A percentile compares a stretch with the other conserved stretches of the same genome.
Evolutionary conservation across 2,888 invertebrate species (phyloP).

Genomic region (Tenthredo mesomela): DNA sequence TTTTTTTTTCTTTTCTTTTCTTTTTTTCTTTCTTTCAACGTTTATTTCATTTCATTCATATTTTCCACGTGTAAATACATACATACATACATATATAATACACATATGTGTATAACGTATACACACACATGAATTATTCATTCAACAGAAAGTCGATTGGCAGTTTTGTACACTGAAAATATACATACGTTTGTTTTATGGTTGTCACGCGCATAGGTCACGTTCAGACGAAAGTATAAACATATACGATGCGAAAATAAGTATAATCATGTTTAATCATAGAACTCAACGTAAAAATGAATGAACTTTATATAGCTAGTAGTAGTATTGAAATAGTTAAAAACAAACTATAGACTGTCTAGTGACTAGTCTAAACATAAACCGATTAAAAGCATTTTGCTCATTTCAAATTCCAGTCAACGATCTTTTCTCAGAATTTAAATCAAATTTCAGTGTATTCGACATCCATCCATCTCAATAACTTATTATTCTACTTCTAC

Average conservation of each 20-base stretch:
- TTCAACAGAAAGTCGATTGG: not conserved
- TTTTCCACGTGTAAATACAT: not conserved
- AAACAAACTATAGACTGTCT: not conserved
- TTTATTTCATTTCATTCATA: conserved; percentile 23
- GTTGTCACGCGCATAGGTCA: conserved; percentile 2
- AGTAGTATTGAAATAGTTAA: not conserved
- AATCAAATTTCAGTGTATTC: not conserved
- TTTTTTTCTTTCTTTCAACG: not conserved
- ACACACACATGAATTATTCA: not conserved
- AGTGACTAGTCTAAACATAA: conserved; percentile 3
- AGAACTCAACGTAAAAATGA: not conserved
- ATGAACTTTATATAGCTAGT: not conserved
- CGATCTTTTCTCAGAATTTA: not conserved
- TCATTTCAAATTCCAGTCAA: not conserved
- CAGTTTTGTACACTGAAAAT: conserved; percentile 12
- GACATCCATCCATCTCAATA: not conserved
- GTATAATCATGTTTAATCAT: conserved; percentile 18
- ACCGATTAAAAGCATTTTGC: not conserved
- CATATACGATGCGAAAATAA: not conserved
- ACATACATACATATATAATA: no score
- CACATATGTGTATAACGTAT: no score
- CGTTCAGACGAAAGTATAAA: not conserved
- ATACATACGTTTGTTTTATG: not conserved
- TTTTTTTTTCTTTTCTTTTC: conserved; percentile 14
- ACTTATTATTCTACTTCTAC: no score